Base-by-base conservation (phyloP, 1,140 invertebrate genomes). In the Meloidogyne floridensis region DNA sequence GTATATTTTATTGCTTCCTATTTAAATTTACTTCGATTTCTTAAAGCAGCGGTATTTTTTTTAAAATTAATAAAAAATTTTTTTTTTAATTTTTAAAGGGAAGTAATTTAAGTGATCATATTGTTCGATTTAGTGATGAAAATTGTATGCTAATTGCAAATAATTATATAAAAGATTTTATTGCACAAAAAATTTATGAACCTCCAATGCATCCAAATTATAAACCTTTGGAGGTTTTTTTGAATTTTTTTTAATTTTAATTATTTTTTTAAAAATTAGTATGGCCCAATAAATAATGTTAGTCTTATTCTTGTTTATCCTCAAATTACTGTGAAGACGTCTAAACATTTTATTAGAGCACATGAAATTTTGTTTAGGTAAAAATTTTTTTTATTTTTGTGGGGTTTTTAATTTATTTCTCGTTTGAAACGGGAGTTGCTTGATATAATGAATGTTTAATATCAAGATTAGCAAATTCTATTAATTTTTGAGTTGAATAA, bases 301-400 rank as follows among this genome's bases (percentile, higher is more conserved):
- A 81, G 84, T 51, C 56, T 84, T 47, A 79, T 84, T 20, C 84
- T 84, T 11, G 84, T 84, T 10, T 84, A 84, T 56, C 84, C 84
- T 9, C 84, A 84, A 83, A 79, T 84, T 70, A 80, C 75, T 20
- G 42, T 56, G 8, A 71, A 71, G 47, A n/a, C 32, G 20, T 47
- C 47, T 5, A 43, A 75, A 7, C 47, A 82, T 51, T 77, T 56
- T 51, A 84, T 81, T 20, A 85, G 82, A 32, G 65, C 83, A n/a
- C 82, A 84, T 53, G 74, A 84, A 69, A 83, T 69, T 42, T 54
- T 83, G 32, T 84, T 83, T 43, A 70, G 82, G 82, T 78, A 2
- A 15, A 11, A 20, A 53, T 7, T 54, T 13, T 20, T 71, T 69
- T 75, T 70, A 10, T 6, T 47, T 42, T 65, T 8, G 65, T 77